Conservation (phyloP, 2,113 vertebrate species). For the Lophura nycthemera region DNA sequence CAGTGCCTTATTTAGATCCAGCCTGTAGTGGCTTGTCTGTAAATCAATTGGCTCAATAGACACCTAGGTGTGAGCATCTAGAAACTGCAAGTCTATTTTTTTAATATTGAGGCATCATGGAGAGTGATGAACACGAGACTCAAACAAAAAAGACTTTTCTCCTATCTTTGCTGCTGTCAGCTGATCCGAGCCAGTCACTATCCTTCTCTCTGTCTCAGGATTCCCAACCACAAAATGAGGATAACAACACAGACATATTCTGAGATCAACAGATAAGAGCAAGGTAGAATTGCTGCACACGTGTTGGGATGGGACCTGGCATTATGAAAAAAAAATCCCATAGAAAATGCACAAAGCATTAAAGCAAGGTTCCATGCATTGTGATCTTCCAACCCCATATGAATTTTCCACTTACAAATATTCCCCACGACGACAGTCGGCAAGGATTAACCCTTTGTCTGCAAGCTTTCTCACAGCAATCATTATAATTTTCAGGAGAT, state of each 20-base stretch:
- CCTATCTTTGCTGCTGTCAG: background rate
- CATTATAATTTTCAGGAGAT: background rate
- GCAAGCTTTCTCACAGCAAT: background rate
- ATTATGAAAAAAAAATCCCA: background rate
- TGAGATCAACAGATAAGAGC: background rate
- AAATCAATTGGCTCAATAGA: background rate
- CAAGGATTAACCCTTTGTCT: background rate
- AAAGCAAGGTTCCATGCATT: background rate
- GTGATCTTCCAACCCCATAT: background rate
- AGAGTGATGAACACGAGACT: background rate
- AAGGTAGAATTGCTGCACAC: background rate
- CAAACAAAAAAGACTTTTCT: background rate
- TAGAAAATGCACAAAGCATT: background rate
- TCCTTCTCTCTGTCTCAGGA: background rate
- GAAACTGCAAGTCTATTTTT: background rate
- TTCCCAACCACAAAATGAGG: background rate
- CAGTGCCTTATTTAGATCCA: background rate
- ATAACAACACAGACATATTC: accelerated
- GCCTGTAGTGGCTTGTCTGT: background rate
- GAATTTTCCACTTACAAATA: background rate
- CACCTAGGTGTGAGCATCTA: background rate
- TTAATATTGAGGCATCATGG: background rate
- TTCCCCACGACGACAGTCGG: background rate
- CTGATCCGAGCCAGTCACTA: background rate
- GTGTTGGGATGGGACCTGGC: background rate